Conservation (phyloP, 2,797 vertebrate species). For the Leptodactylus fallax region DNA sequence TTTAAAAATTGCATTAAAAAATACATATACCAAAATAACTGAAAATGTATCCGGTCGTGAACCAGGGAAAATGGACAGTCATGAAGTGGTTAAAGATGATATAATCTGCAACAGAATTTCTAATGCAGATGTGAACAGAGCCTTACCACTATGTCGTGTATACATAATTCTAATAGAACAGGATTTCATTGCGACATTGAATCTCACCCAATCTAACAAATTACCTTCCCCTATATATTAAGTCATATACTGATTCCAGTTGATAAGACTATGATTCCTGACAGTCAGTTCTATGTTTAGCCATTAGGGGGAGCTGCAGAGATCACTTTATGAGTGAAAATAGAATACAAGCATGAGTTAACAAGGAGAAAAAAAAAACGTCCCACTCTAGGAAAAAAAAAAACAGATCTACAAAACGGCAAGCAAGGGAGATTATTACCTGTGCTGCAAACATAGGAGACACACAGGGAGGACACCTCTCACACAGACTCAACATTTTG, state of each 20-base stretch:
- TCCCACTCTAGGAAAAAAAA: slow-evolving; percentile 82
- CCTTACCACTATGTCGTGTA: no score
- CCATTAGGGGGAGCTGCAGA: slow-evolving; percentile 84
- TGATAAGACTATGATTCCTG: background rate
- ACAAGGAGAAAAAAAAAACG: slow-evolving; percentile 62
- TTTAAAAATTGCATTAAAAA: no score
- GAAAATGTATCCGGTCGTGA: no score
- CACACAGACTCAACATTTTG: background rate
- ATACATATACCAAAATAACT: no score
- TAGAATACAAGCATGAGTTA: slow-evolving; percentile 15
- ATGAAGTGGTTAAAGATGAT: no score
- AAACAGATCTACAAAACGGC: slow-evolving; percentile 72
- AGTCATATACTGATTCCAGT: background rate
- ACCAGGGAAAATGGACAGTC: no score
- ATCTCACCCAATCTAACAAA: background rate
- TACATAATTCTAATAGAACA: background rate
- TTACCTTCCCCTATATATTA: background rate
- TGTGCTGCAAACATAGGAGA: slow-evolving; percentile 32
- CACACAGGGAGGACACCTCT: background rate
- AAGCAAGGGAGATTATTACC: slow-evolving; percentile 66
- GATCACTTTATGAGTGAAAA: slow-evolving; percentile 73
- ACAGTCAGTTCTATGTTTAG: background rate
- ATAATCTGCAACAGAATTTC: no score
- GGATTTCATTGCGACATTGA: background rate
- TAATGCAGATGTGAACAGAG: no score